These are phyloP conservation scores for Geothlypis trichas DNA, from an alignment of 2,113 vertebrate species.

Conservation along the genomic window DNA sequence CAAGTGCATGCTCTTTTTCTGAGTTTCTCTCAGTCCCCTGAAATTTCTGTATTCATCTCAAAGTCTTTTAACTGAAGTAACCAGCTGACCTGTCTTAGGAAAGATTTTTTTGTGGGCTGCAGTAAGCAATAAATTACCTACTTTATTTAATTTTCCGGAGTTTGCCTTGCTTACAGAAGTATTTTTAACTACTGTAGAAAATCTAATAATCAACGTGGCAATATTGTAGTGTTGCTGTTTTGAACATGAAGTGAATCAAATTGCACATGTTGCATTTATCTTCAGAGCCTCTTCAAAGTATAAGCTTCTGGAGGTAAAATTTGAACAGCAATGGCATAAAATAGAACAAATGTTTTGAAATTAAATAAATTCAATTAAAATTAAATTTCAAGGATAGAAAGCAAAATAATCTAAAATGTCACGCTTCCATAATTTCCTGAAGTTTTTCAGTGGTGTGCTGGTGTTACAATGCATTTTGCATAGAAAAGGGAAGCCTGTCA, in stretches of 20 bases:
- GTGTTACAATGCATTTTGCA: background rate
- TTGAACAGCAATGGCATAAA: background rate
- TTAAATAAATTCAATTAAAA: background rate
- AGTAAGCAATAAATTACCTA: background rate
- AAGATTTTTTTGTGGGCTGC: background rate
- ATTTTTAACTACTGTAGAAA: background rate
- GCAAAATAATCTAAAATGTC: background rate
- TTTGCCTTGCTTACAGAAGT: background rate
- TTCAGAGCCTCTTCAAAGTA: background rate
- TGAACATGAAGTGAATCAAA: background rate
- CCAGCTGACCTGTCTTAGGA: background rate
- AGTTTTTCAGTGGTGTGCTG: background rate
- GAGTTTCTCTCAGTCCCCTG: background rate
- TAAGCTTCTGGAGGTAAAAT: background rate
- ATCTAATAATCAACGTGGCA: background rate
- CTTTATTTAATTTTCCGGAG: background rate
- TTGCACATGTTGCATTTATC: background rate
- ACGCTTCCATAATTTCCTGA: background rate
- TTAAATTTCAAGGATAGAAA: background rate
- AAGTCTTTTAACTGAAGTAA: background rate
- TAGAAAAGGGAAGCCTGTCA: background rate
- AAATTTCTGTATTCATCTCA: background rate
- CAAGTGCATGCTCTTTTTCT: background rate
- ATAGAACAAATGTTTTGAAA: background rate
- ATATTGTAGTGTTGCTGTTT: background rate